Percentiles rank a stretch among this genome's conserved stretches.
These are phyloP conservation scores for Diadumene lineata DNA, from an alignment of 92 coral and sea anemone genomes.

Conservation along the genomic window DNA sequence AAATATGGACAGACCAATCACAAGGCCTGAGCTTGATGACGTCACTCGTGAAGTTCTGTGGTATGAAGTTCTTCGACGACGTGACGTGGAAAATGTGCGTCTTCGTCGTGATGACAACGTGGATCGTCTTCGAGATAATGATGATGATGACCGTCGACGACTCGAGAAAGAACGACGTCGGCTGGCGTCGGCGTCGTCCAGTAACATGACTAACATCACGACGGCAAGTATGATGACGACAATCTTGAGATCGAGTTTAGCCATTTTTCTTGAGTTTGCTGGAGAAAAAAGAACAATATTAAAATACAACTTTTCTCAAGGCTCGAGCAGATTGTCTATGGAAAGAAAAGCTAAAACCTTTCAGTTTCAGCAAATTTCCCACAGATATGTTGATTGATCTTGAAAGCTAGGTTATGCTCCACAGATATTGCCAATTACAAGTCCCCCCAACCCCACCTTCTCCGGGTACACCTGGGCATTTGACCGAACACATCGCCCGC, in stretches of 20 bases:
- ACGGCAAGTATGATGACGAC: conserved; percentile 13
- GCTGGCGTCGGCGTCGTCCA: conserved; percentile 1
- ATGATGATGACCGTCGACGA: not conserved
- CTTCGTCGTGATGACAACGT: not conserved
- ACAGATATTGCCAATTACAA: no score
- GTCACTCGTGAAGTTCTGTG: not conserved
- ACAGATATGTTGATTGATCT: no score
- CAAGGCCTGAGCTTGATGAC: not conserved
- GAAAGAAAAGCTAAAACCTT: no score
- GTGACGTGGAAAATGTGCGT: not conserved
- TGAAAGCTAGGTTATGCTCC: no score
- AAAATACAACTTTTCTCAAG: no score
- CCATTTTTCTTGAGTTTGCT: conserved; percentile 23
- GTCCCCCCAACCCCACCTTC: no score
- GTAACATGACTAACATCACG: conserved; percentile 11
- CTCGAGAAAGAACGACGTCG: not conserved
- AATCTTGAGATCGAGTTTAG: conserved; percentile 18
- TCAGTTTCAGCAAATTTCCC: no score
- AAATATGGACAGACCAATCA: conserved; percentile 13
- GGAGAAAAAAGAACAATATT: not conserved
- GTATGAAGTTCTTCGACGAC: not conserved
- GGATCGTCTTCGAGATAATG: not conserved
- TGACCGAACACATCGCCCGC: no score
- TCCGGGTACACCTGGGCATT: no score
- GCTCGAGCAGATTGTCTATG: not conserved